Base-by-base conservation (phyloP, 1,140 invertebrate genomes). In the Pteromalus puparum region DNA sequence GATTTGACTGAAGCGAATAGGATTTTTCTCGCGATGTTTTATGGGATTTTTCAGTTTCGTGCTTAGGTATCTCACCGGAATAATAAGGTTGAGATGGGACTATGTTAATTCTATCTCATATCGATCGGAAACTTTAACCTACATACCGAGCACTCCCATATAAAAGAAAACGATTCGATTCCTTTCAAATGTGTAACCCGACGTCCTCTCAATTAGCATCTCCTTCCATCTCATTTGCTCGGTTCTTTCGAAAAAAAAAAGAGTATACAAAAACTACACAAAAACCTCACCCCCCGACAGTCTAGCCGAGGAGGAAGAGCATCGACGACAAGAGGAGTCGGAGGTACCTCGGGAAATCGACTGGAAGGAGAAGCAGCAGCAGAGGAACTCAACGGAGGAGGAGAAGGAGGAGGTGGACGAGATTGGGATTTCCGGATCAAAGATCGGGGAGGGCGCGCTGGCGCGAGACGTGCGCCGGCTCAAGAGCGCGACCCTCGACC, bases 401-500 rank as follows among this genome's bases (percentile, higher is more conserved):
- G 67, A 67, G 9, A 30, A 73, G 21, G 21, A 21, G 34, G 75
- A 34, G 38, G 79, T 68, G 10, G 48, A 74, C 12, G 81, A 82
- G 24, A 83, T 79, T 65, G 81, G 79, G 80, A 53, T 77, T 70
- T 70, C 68, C 15, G 74, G 67, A 68, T 81, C 73, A 24, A 75
- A 81, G 61, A 42, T 9, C 12, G 30, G 9, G 12, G 81, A 46
- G 3, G 30, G 13, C 15, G 26, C 67, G 67, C 67, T 70, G 67
- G 9, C 67, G 26, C 26, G 46, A 15, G 78, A 84, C 38, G 72
- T 82, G 2, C 74, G 81, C 4, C 81, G 77, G 3, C 81, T 86
- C 3, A 86, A 83, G 77, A 83, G 76, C 72, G 85, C 77, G 34
- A 86, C 85, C 24, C 48, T 86, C n/a, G 85, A 86, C n/a, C 85